Percentiles rank a stretch among this genome's conserved stretches.
Conservation (phyloP, 2,113 vertebrate species). For the Ranitomeya imitator region DNA sequence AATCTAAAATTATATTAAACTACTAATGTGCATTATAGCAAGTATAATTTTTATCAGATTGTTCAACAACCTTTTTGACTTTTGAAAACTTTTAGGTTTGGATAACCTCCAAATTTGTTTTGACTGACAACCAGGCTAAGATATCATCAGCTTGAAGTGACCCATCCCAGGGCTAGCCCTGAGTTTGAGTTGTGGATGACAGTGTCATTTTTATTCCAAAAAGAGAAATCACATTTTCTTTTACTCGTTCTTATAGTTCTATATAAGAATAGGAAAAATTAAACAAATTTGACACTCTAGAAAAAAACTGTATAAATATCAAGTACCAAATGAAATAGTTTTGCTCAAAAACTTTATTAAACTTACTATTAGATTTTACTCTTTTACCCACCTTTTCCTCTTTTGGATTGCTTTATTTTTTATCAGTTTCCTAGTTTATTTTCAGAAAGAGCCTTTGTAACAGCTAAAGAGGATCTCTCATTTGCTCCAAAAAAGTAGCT, state of each 20-base stretch:
- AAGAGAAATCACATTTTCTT: background rate
- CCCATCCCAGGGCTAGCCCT: slow-evolving; percentile 50
- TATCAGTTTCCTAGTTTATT: too few relatives aligned
- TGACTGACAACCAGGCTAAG: slow-evolving; percentile 47
- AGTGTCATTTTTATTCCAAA: background rate
- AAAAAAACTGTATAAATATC: too few relatives aligned
- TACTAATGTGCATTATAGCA: background rate
- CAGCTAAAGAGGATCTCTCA: too few relatives aligned
- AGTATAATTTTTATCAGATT: background rate
- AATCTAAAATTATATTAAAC: background rate
- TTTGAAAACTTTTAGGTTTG: slow-evolving; percentile 38
- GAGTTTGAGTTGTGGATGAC: slow-evolving; percentile 12
- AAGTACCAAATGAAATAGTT: too few relatives aligned
- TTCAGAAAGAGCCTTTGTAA: too few relatives aligned
- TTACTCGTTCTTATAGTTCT: background rate
- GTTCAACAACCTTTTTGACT: background rate
- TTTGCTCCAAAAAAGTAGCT: too few relatives aligned
- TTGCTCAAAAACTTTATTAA: too few relatives aligned
- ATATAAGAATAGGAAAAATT: background rate
- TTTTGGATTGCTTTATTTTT: too few relatives aligned
- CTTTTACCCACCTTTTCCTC: too few relatives aligned
- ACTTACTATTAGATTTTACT: too few relatives aligned
- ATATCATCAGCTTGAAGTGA: slow-evolving; percentile 17
- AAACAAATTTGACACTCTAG: too few relatives aligned
- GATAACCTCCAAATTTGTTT: slow-evolving; percentile 58